phyloP scores from a whole-genome alignment of 2,113 vertebrate genomes.

The Holacanthus passer region DNA sequence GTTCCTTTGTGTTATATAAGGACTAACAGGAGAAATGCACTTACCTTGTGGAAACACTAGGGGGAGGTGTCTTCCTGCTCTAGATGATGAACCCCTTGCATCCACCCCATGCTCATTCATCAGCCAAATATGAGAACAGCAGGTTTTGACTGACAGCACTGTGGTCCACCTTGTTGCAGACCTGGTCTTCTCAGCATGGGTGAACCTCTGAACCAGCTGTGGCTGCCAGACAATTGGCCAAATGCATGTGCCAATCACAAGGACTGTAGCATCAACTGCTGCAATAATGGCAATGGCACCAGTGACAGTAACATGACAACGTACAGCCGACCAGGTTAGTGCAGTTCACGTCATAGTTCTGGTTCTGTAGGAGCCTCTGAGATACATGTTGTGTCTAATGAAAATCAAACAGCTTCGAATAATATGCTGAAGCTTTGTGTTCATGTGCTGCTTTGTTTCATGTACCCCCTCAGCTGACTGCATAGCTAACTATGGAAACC shows the following conservation, averaged over 20 bases:
- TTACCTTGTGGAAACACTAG: conserved; percentile 50
- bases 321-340: conserved; percentile 94
- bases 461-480: conserved; percentile 89
- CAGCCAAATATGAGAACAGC: conserved; percentile 1
- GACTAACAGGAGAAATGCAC: conserved; percentile 28
- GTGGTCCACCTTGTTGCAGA: conserved; percentile 79
- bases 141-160: conserved; percentile 67
- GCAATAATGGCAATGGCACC: conserved; percentile 91
- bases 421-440: conserved; percentile 9
- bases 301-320: conserved; percentile 95
- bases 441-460: conserved; percentile 39
- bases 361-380: not conserved
- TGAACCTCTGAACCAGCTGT: conserved; percentile 91
- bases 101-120: not conserved
- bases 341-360: conserved; percentile 6
- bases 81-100: not conserved
- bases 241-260: conserved; percentile 94
- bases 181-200: conserved; percentile 94
- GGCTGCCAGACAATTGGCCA: conserved; percentile 96
- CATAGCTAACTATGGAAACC: conserved; percentile 97
- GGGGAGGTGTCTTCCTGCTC: conserved; percentile 68
- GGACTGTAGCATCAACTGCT: conserved; percentile 96
- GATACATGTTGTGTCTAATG: not conserved
- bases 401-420: conserved; percentile 5
- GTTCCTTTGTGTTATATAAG: conserved; percentile 60